Evolutionary conservation across 2,888 invertebrate species (phyloP), one percentile per base, ranked within the genome.

Genomic region (Tinea semifulvella): DNA sequence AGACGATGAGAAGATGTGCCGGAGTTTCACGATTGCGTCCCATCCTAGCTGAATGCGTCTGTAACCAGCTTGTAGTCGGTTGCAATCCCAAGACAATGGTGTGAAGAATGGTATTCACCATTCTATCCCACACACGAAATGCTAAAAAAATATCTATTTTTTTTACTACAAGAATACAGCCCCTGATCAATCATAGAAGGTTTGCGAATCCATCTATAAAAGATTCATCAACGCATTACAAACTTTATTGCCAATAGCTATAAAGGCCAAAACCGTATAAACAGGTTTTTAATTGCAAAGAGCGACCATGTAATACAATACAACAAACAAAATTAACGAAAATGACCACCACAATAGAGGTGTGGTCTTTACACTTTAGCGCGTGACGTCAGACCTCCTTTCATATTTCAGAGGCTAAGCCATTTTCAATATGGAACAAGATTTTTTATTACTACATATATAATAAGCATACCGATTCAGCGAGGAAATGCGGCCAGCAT

Each of bases 321-420:
- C n/a, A 13, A 31, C 31, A 31, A 31, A 31, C 31, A 31, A 31
- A 31, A 31, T 31, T 31, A 31, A 31, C 31, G 31, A 31, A 26
- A 31, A 31, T 31, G 31, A 31, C 31, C 13, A 31, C 31, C 13
- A 13, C 2, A 31, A 13, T 6, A 31, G 31, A 31, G 31, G 31
- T 14, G 31, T n/a, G 31, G 11, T 13, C 11, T 14, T 31, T 31
- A 14, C 31, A 31, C 31, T 31, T 31, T 31, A 31, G 31, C 14
- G 7, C 7, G 7, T 31, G 31, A 31, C 31, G 31, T 31, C 31
- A 31, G 13, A 22, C 8, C 8, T 22, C 22, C 8, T 22, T 22
- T 22, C 22, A 22, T 22, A 7, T n/a, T n/a, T n/a, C n/a, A n/a
- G n/a, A n/a, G n/a, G n/a, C n/a, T n/a, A n/a, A n/a, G n/a, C n/a